Evolutionary conservation across 2,797 vertebrate genomes (phyloP), one percentile per base, ranked within the genome.

Genomic region (Pipistrellus pygmaeus): DNA sequence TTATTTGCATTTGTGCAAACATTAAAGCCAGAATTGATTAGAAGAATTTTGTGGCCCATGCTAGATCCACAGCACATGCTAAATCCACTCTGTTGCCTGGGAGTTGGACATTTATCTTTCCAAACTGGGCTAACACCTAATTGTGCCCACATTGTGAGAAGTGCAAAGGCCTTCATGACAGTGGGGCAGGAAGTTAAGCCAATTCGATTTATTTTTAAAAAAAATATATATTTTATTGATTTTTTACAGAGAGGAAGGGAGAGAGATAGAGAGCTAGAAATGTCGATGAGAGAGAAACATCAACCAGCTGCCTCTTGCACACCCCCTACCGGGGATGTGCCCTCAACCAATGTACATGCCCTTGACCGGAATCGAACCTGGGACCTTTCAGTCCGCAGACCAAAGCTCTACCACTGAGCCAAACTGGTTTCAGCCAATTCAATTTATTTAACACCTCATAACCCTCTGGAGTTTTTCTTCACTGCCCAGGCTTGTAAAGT

Each of bases 391-490:
- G 38, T 41, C 38, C 38, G 38, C 38, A 41, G 38, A 41, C 38
- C 6, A 1, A 41, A 1, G 38, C 38, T 41, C 38, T 41, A 41
- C 38, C 6, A 41, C 38, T 41, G 38, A 41, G 38, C 38, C 38
- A 41, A 41, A 41, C 6, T 4, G 6, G 6, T 41, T 38, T 41
- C 38, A 84, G 90, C 91, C 71, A 62, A n/a, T 85, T 86, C 88
- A 41, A 85, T 96, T 96, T 92, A 96, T 81, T 94, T 95, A 95
- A 90, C 90, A 96, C 94, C 85, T 97, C 85, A 46, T 95, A 93
- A 96, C 75, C 91, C 76, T 88, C 53, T 72, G 57, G 53, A 86
- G 91, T 77, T 96, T 92, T 91, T 93, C 78, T 88, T 91, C 95
- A 93, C 27, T 96, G 84, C 71, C 44, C n/a, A 60, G 44, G 64